phyloP scores from a whole-genome alignment of 2,888 invertebrate species.

The Cantharis lateralis region DNA sequence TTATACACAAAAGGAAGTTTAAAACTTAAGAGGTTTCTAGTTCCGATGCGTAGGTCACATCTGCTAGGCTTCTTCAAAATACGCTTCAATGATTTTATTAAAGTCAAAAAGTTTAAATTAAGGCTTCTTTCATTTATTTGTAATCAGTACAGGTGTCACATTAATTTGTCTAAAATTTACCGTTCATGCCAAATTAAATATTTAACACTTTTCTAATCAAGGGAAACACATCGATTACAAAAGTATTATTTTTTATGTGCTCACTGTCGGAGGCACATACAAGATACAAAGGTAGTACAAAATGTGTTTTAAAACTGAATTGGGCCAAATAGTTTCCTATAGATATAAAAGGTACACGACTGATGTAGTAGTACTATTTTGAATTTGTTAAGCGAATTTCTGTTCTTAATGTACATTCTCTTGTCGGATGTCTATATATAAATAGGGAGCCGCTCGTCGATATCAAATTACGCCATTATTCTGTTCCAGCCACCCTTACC shows the following conservation, averaged over 20 bases:
- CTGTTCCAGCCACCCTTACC: constrained; percentile 50
- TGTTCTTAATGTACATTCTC: constrained; percentile 37
- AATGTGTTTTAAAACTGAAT: background rate
- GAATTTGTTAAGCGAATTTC: constrained; percentile 25
- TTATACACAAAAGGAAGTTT: constrained; percentile 19
- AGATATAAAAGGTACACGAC: background rate
- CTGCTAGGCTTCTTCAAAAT: constrained; percentile 33
- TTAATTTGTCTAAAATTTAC: background rate
- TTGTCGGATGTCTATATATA: constrained; percentile 46
- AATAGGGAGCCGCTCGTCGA: constrained; percentile 51
- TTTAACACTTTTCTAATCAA: background rate
- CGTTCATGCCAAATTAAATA: background rate
- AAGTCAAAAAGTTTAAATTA: constrained; percentile 32
- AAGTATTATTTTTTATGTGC: no score
- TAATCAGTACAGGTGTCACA: constrained; percentile 10
- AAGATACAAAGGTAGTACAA: background rate
- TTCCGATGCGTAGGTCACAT: constrained; percentile 36
- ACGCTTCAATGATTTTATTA: constrained; percentile 36
- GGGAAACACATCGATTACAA: no score
- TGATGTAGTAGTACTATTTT: constrained; percentile 5
- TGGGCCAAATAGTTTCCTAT: background rate
- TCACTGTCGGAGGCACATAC: no score
- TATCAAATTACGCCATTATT: constrained; percentile 53
- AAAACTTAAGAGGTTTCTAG: constrained; percentile 30
- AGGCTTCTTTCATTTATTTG: constrained; percentile 20